Percentiles rank a stretch among this genome's conserved stretches.
phyloP scores from a whole-genome alignment of 53 echinoderm and acorn worm genomes.

The Echinarachnius parma region DNA sequence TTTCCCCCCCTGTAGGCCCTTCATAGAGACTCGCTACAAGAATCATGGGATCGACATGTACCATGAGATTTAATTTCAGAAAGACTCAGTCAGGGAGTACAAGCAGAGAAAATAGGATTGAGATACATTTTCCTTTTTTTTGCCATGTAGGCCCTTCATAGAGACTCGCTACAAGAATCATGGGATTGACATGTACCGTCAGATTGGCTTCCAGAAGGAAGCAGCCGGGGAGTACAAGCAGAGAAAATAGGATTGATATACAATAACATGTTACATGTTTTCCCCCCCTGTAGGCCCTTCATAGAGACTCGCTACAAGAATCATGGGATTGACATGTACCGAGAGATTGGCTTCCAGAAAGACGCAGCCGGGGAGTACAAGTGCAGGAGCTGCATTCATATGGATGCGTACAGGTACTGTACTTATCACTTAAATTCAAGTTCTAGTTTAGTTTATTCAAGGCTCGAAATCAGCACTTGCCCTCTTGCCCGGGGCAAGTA shows the following conservation, averaged over 20 bases:
- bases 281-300: constrained; percentile 99
- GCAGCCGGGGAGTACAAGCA: constrained; percentile 78
- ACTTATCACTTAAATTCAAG: too few relatives aligned
- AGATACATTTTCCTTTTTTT: neutral
- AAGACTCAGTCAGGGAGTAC: constrained; percentile 79
- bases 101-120: too few relatives aligned
- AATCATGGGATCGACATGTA: constrained; percentile 85
- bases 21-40: constrained; percentile 76
- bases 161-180: constrained; percentile 77
- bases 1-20: constrained; percentile 96
- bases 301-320: constrained; percentile 80
- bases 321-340: constrained; percentile 85
- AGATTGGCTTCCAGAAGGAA: constrained; percentile 93
- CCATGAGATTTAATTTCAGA: constrained; percentile 88
- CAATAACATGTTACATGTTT: too few relatives aligned
- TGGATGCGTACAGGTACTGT: constrained; percentile 99
- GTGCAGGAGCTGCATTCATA: constrained; percentile 76
- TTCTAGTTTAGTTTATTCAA: too few relatives aligned
- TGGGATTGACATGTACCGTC: constrained; percentile 84
- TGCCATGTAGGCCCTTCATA: constrained; percentile 77
- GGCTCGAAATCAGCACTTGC: too few relatives aligned
- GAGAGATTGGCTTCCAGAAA: constrained; percentile 89
- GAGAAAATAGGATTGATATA: too few relatives aligned
- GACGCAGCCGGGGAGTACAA: constrained; percentile 86
- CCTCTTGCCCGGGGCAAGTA: too few relatives aligned